These are phyloP conservation scores for Martes martes DNA, from an alignment of 2,113 vertebrate species.

Conservation along the genomic window DNA sequence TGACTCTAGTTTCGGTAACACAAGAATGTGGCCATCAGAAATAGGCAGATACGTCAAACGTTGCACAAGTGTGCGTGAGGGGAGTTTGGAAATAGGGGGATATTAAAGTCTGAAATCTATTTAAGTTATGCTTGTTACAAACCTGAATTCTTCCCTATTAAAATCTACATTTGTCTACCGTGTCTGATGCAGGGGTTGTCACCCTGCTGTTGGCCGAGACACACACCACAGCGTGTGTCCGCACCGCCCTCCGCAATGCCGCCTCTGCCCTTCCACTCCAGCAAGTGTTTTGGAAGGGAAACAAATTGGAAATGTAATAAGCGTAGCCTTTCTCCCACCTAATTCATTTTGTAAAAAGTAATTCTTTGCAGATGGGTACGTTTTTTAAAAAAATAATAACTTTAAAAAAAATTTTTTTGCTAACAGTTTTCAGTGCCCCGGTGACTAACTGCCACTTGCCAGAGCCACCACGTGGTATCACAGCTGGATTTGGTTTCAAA, in stretches of 20 bases:
- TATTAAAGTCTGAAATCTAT: neutral
- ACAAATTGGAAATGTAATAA: neutral
- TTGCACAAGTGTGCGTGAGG: neutral
- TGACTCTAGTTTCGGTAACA: neutral
- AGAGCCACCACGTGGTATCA: neutral
- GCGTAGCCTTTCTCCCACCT: neutral
- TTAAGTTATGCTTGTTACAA: neutral
- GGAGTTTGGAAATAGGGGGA: neutral
- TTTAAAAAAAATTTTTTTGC: neutral
- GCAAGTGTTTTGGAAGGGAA: neutral
- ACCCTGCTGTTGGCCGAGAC: fast-evolving
- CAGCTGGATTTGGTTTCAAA: neutral
- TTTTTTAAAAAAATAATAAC: neutral
- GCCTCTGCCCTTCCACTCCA: neutral
- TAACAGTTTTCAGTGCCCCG: neutral
- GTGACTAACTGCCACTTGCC: neutral
- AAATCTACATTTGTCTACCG: neutral
- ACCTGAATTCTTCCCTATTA: neutral
- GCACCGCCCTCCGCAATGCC: fast-evolving
- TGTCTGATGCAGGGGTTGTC: neutral
- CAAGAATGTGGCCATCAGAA: neutral
- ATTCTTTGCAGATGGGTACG: neutral
- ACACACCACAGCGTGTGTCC: fast-evolving
- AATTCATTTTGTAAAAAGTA: neutral
- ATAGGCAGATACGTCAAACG: neutral